Base-by-base conservation (phyloP, 2,888 invertebrate species). In the Anthoptus insignis region DNA sequence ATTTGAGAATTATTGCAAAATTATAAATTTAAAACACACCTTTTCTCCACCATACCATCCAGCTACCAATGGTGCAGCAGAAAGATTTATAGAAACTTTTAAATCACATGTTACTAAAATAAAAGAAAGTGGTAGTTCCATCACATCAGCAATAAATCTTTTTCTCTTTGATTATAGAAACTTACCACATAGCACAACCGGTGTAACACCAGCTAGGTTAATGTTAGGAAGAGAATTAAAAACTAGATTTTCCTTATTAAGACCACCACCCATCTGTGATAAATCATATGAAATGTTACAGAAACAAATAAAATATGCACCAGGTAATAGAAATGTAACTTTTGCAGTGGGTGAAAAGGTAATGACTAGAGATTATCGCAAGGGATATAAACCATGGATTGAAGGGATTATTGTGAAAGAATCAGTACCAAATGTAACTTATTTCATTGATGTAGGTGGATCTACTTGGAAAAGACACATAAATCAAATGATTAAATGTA, bases 81-180 rank as follows among this genome's bases (percentile, higher is more conserved):
- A 71, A 39, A 39, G 69, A 13, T 69, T 71, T 67, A 67, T 71
- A 3, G 71, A 67, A 16, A 67, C 65, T n/a, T 68, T 70, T 60
- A 37, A 5, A 14, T 42, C 32, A 3, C 27, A 27, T 27, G 27
- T 27, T 7, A 27, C 27, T 5, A 27, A 27, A 27, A 27, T 27
- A 27, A 27, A 27, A 27, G 27, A 27, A 27, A 27, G 27, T 27
- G 27, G 27, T 5, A 27, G 7, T 27, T 27, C 27, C 7, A 27
- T 27, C 27, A 27, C 5, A 5, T 27, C 27, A 27, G 27, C 27
- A 27, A 27, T 27, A 5, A 27, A 27, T 27, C 27, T 27, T 5
- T 27, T 27, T 27, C 27, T 27, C 7, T 27, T 27, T 27, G 27
- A 27, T 7, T 27, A 27, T 27, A 27, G 27, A 27, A 27, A 27